These are phyloP conservation scores for Drosophila santomea DNA, from an alignment of 1,140 invertebrate species.

Conservation along the genomic window DNA sequence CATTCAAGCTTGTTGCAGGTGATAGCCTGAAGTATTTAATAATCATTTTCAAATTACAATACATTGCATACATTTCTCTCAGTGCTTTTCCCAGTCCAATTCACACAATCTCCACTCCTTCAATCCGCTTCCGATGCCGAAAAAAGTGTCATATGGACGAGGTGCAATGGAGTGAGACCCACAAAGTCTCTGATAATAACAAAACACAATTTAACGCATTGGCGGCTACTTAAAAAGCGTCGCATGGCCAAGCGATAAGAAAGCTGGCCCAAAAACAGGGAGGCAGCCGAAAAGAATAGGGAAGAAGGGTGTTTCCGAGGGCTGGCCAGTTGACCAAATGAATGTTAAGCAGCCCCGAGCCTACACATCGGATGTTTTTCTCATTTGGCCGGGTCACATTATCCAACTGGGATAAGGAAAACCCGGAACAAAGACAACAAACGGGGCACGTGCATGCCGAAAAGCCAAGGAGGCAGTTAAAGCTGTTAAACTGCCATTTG, in stretches of 20 bases:
- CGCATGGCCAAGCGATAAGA: constrained; percentile 76
- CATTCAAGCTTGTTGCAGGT: too few species aligned
- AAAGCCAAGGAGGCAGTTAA: constrained; percentile 39
- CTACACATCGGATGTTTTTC: constrained; percentile 41
- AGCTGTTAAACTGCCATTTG: constrained; percentile 69
- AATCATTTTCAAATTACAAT: too few species aligned
- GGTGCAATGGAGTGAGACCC: constrained; percentile 25
- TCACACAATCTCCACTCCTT: constrained; percentile 2
- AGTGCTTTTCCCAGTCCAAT: constrained; percentile 9
- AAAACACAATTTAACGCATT: constrained; percentile 81
- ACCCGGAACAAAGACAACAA: constrained; percentile 32
- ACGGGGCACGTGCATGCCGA: constrained; percentile 55
- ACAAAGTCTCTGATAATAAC: constrained; percentile 67
- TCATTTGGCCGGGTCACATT: constrained; percentile 35
- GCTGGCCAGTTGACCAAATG: constrained; percentile 67
- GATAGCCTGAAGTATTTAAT: too few species aligned
- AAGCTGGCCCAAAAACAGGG: constrained; percentile 13
- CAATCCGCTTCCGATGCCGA: neutral
- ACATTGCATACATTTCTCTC: neutral
- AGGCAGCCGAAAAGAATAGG: constrained; percentile 7
- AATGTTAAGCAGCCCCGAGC: constrained; percentile 69
- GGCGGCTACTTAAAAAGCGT: constrained; percentile 81
- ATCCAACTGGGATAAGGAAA: constrained; percentile 36
- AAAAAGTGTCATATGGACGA: constrained; percentile 72
- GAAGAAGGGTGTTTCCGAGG: constrained; percentile 1